Conservation (phyloP, 1,140 invertebrate species). For the Eriocheir sinensis region DNA sequence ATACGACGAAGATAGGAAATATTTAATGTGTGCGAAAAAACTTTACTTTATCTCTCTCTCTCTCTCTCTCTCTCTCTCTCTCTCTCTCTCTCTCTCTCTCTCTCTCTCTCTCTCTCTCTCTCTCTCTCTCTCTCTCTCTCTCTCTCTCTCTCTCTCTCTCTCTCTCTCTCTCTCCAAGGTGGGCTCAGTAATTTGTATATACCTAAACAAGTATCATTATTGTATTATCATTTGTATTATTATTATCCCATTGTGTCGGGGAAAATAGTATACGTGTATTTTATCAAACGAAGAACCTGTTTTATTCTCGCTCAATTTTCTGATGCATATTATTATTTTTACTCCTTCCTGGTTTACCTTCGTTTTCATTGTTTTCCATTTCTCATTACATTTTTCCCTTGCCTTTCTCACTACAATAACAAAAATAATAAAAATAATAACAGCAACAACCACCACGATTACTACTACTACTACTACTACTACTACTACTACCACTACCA, state of each 20-base stretch:
- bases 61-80: no score
- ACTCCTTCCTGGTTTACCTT: background rate
- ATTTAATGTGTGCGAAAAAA: no score
- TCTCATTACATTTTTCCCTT: no score
- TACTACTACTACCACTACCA: no score
- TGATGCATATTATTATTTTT: no score
- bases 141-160: background rate
- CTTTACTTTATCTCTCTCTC: no score
- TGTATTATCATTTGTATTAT: background rate
- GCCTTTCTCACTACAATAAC: background rate
- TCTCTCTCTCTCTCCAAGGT: background rate
- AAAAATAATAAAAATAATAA: background rate
- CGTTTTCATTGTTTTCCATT: background rate
- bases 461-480: no score
- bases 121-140: background rate
- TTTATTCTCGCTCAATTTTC: background rate
- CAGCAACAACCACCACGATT: no score
- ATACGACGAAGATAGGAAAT: no score
- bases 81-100: background rate
- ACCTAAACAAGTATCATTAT: background rate
- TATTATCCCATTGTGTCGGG: background rate
- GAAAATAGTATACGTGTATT: background rate
- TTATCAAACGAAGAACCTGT: background rate
- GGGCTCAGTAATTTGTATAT: no score
- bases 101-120: background rate